These are phyloP conservation scores for Heliconius congener DNA, from an alignment of 1,140 invertebrate genomes.

Conservation along the genomic window DNA sequence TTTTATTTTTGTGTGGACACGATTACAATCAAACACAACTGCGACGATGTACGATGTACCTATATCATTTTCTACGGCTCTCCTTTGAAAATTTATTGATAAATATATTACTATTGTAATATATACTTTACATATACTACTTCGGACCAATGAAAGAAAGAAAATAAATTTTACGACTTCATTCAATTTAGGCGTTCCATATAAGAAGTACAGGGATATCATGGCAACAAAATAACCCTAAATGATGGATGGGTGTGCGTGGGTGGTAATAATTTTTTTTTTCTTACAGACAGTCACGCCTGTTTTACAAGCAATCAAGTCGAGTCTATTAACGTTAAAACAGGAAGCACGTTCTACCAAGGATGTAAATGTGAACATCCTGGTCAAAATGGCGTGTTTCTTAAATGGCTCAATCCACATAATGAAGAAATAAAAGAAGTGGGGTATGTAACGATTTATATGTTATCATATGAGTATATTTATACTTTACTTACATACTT, in stretches of 20 bases:
- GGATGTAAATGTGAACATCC: constrained; percentile 59
- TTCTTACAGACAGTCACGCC: constrained; percentile 51
- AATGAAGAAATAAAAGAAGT: constrained; percentile 47
- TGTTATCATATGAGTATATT: background rate
- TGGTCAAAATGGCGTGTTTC: constrained; percentile 39
- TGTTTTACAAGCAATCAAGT: constrained; percentile 50
- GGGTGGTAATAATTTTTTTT: constrained; percentile 31
- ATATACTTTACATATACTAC: background rate
- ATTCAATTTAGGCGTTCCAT: background rate
- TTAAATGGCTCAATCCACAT: constrained; percentile 51
- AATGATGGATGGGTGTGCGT: constrained; percentile 34
- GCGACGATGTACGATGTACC: no score
- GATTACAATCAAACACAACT: no score
- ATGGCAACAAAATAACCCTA: constrained; percentile 17
- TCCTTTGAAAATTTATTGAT: no score
- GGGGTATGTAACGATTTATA: constrained; percentile 42
- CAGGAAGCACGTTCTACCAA: constrained; percentile 54
- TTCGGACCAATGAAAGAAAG: background rate
- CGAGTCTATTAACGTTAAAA: constrained; percentile 45
- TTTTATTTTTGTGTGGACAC: no score
- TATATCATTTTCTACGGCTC: no score
- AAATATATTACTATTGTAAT: no score
- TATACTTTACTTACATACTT: background rate
- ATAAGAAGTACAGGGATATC: background rate
- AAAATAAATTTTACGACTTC: background rate